Evolutionary conservation across 2,797 vertebrate genomes (phyloP).

Genomic region (Apogon talboti): DNA sequence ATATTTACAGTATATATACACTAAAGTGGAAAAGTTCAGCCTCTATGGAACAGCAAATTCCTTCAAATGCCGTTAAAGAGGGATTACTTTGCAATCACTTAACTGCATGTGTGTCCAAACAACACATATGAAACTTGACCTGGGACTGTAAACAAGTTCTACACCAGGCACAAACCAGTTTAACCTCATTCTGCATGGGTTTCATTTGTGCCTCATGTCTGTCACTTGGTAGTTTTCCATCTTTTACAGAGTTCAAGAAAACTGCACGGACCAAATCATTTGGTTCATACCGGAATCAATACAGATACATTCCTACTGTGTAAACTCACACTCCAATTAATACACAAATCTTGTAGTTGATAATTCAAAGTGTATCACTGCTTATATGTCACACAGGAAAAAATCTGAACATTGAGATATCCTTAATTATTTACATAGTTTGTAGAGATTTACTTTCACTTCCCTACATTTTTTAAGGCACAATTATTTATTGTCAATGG

Average conservation of each 20-base stretch:
- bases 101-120: slow-evolving; percentile 19
- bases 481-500: not conserved
- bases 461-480: not conserved
- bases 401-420: not conserved
- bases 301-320: slow-evolving; percentile 11
- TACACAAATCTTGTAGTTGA: not conserved
- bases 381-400: not conserved
- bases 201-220: slow-evolving; percentile 9
- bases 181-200: slow-evolving; percentile 56
- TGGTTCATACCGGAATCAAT: slow-evolving; percentile 29
- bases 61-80: not conserved
- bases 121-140: slow-evolving; percentile 49
- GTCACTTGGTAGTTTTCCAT: slow-evolving; percentile 63
- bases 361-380: slow-evolving; percentile 1
- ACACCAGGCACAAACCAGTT: slow-evolving; percentile 59
- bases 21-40: too few species aligned
- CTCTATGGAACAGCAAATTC: not conserved
- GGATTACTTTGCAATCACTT: not conserved
- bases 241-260: slow-evolving; percentile 13
- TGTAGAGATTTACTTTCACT: not conserved
- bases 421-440: not conserved
- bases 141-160: slow-evolving; percentile 19
- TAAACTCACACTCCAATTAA: not conserved
- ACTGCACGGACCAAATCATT: slow-evolving; percentile 37
- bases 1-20: too few species aligned